Conservation (phyloP, 2,797 vertebrate genomes). For the Chelmon rostratus region DNA sequence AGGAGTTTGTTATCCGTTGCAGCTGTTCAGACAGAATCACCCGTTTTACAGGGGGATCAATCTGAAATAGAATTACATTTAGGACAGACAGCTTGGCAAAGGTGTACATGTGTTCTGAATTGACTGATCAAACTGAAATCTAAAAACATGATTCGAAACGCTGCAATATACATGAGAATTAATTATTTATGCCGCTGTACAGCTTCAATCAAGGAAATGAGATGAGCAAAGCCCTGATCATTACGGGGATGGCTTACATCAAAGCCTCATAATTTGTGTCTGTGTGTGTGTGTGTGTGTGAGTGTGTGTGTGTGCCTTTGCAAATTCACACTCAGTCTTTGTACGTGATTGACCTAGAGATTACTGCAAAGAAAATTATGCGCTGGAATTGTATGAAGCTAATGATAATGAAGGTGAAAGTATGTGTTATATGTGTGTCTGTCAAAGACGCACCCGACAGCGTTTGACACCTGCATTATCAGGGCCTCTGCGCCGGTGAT, state of each 20-base stretch:
- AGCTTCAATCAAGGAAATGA: slow-evolving; percentile 93
- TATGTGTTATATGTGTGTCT: slow-evolving; percentile 31
- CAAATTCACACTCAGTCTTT: slow-evolving; percentile 62
- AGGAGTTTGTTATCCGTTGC: slow-evolving; percentile 26
- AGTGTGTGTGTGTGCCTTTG: slow-evolving; percentile 50
- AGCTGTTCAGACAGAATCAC: slow-evolving; percentile 41
- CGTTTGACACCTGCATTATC: slow-evolving; percentile 37
- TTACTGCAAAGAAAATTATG: slow-evolving; percentile 67
- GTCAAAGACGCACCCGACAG: slow-evolving; percentile 7
- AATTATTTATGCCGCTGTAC: slow-evolving; percentile 91
- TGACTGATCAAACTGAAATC: slow-evolving; percentile 78
- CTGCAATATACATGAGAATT: slow-evolving; percentile 91
- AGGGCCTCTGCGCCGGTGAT: not conserved
- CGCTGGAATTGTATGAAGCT: slow-evolving; percentile 40
- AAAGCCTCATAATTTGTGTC: slow-evolving; percentile 84
- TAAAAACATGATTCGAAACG: slow-evolving; percentile 84
- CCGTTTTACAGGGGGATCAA: slow-evolving; percentile 38
- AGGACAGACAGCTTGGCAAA: slow-evolving; percentile 66
- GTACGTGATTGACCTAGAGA: slow-evolving; percentile 67
- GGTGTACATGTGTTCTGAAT: slow-evolving; percentile 73
- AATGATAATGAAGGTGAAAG: slow-evolving; percentile 58
- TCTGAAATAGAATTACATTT: slow-evolving; percentile 48
- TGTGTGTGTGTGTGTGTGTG: slow-evolving; percentile 45
- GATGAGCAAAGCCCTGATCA: slow-evolving; percentile 87
- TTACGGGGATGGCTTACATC: slow-evolving; percentile 83